Conservation (phyloP, 2,113 vertebrate genomes). For the Tympanuchus pallidicinctus region DNA sequence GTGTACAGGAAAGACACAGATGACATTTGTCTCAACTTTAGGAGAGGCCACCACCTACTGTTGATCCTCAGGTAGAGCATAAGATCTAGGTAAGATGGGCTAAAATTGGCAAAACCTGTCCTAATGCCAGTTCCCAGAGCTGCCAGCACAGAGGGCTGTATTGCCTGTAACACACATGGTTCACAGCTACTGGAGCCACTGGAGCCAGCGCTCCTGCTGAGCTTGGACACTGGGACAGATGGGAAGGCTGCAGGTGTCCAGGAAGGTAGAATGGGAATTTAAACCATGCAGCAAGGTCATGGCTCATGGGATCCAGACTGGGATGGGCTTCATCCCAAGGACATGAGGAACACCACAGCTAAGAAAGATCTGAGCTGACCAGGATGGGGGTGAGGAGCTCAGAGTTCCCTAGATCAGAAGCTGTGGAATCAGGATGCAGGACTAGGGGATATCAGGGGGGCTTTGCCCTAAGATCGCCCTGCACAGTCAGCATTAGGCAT, state of each 20-base stretch:
- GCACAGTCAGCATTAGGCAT: not conserved
- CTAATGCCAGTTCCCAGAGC: not conserved
- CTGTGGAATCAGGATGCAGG: not conserved
- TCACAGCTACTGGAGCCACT: fast-evolving
- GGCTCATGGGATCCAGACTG: fast-evolving
- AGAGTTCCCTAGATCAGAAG: fast-evolving
- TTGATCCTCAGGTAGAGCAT: not conserved
- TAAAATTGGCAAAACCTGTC: not conserved
- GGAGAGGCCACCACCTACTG: not conserved
- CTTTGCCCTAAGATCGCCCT: not conserved
- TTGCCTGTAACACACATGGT: not conserved
- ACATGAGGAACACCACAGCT: not conserved
- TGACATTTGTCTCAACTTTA: not conserved
- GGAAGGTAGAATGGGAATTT: conserved; percentile 1
- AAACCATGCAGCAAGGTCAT: not conserved
- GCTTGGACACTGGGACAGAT: not conserved
- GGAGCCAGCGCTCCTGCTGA: not conserved
- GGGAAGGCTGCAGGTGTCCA: conserved; percentile 28
- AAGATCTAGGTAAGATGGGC: not conserved
- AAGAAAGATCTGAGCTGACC: not conserved
- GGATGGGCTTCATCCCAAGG: not conserved
- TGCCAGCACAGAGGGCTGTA: not conserved
- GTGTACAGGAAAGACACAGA: not conserved
- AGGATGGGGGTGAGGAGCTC: fast-evolving
- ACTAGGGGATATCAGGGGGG: not conserved